Evolutionary conservation across 2,888 invertebrate species (phyloP).

Genomic region (Bedellia somnulentella): DNA sequence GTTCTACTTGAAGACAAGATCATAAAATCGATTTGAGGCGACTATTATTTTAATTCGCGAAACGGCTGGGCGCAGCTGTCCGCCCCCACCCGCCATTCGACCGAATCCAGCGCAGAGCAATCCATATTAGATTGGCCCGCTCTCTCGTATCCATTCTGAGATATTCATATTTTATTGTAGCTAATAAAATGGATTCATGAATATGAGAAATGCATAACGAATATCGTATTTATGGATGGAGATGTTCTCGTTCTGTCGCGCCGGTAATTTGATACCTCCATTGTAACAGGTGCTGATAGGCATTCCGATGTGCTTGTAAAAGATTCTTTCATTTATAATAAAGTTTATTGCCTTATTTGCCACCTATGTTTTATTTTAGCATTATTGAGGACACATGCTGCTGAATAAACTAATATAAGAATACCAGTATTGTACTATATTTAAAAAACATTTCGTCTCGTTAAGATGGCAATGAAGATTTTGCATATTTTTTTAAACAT

Average conservation of each 20-base stretch:
- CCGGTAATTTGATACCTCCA: slow-evolving; percentile 57
- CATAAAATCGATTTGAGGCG: background rate
- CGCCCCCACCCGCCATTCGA: slow-evolving; percentile 28
- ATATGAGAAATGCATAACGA: slow-evolving; percentile 63
- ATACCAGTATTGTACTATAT: too few relatives aligned
- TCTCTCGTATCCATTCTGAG: slow-evolving; percentile 61
- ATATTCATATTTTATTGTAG: slow-evolving; percentile 64
- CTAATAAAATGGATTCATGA: slow-evolving; percentile 64
- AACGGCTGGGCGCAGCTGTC: slow-evolving; percentile 21
- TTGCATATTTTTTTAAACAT: too few relatives aligned
- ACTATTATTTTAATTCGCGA: background rate
- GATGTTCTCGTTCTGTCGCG: slow-evolving; percentile 36
- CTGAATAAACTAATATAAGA: too few relatives aligned
- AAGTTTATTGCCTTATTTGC: slow-evolving; percentile 1
- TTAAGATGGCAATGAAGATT: too few relatives aligned
- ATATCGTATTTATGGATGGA: slow-evolving; percentile 59
- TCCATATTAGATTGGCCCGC: slow-evolving; percentile 61
- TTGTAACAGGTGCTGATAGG: slow-evolving; percentile 60
- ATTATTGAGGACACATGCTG: too few relatives aligned
- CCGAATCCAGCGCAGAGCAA: slow-evolving; percentile 54
- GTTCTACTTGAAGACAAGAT: slow-evolving; percentile 1
- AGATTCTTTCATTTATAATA: slow-evolving; percentile 20
- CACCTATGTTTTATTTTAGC: too few relatives aligned
- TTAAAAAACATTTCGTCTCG: too few relatives aligned
- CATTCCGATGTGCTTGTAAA: slow-evolving; percentile 52